phyloP scores from a whole-genome alignment of 2,888 invertebrate genomes.

The Drosophila percnosoma region DNA sequence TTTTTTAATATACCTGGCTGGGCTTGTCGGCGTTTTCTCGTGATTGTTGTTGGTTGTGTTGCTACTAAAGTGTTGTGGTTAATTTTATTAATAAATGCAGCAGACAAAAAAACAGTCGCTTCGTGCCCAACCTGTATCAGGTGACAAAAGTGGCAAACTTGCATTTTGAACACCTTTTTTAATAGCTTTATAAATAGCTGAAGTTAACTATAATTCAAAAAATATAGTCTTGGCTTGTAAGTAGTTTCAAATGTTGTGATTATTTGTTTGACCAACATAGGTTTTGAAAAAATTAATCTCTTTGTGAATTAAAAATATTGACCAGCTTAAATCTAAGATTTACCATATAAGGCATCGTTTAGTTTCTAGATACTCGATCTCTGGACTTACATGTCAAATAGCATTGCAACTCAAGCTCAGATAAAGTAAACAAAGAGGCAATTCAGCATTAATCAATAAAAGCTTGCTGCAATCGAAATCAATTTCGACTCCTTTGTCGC shows the following conservation, averaged over 20 bases:
- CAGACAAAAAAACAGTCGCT: constrained; percentile 14
- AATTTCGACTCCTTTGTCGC: constrained; percentile 44
- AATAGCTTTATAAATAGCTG: not conserved
- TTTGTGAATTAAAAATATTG: not conserved
- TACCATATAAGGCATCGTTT: not conserved
- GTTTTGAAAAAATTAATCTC: not conserved
- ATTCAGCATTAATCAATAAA: not conserved
- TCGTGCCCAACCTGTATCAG: constrained; percentile 42
- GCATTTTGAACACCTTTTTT: not conserved
- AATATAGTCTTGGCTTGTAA: not conserved
- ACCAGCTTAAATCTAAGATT: not conserved
- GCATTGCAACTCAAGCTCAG: not conserved
- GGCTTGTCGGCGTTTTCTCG: constrained; percentile 32
- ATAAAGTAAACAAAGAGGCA: not conserved
- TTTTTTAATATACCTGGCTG: constrained; percentile 30
- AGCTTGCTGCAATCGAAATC: not conserved
- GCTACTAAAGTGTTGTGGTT: constrained; percentile 20
- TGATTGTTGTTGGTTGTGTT: constrained; percentile 19
- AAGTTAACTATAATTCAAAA: not conserved
- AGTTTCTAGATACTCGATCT: not conserved
- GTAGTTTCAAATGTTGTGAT: not conserved
- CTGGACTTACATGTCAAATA: not conserved
- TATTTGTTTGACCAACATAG: not conserved
- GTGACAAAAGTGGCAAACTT: constrained; percentile 37
- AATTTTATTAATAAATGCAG: constrained; percentile 66